These are phyloP conservation scores for Spea multiplicata DNA, from an alignment of 2,113 vertebrate species.

Conservation along the genomic window DNA sequence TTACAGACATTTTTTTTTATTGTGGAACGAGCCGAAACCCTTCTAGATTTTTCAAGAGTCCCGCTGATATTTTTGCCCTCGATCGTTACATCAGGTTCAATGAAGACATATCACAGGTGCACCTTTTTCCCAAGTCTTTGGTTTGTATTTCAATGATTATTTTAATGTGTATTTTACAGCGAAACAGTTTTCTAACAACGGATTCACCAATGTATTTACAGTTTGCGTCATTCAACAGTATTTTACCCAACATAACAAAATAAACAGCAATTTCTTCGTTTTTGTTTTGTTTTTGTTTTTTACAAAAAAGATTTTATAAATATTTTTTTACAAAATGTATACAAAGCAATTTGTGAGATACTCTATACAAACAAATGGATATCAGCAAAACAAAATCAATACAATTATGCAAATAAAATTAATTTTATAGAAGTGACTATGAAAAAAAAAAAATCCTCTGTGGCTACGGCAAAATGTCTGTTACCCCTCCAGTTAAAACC, in stretches of 20 bases:
- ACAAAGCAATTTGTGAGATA: slow-evolving; percentile 88
- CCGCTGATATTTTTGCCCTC: slow-evolving; percentile 15
- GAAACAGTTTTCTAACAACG: slow-evolving; percentile 80
- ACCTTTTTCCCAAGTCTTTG: slow-evolving; percentile 82
- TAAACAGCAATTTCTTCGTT: slow-evolving; percentile 84
- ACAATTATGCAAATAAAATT: slow-evolving; percentile 75
- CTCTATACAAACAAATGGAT: slow-evolving; percentile 84
- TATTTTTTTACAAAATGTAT: slow-evolving; percentile 91
- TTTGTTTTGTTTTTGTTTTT: slow-evolving; percentile 60
- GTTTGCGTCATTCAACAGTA: slow-evolving; percentile 80
- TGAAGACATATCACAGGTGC: slow-evolving; percentile 76
- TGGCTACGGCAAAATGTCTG: slow-evolving; percentile 71
- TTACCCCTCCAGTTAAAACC: slow-evolving; percentile 66
- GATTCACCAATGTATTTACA: slow-evolving; percentile 80
- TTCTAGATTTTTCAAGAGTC: no score
- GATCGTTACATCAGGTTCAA: slow-evolving; percentile 53
- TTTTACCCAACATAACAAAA: slow-evolving; percentile 87
- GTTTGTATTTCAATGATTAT: slow-evolving; percentile 82
- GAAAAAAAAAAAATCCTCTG: slow-evolving; percentile 69
- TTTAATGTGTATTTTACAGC: slow-evolving; percentile 79
- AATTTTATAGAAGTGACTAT: slow-evolving; percentile 71
- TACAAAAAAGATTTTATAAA: slow-evolving; percentile 85
- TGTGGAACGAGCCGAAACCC: no score
- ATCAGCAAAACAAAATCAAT: slow-evolving; percentile 78
- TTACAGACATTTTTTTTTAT: no score